These are phyloP conservation scores for Drosophila kurseongensis DNA, from an alignment of 1,140 invertebrate genomes.

Conservation along the genomic window DNA sequence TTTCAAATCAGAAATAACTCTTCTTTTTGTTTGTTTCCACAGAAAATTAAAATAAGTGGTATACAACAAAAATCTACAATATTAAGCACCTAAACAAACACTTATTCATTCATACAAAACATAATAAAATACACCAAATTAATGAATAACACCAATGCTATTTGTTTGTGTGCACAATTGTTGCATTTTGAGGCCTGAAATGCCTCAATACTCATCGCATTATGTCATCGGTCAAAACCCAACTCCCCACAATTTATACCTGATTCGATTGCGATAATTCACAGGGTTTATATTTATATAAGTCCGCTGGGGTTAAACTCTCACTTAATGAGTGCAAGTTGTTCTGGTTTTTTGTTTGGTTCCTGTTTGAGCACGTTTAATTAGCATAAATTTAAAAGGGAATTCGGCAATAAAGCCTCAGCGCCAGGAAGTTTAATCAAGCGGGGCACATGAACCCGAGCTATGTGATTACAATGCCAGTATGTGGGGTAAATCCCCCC, in stretches of 20 bases:
- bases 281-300: conserved; percentile 32
- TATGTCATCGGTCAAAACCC: conserved; percentile 34
- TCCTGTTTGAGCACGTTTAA: conserved; percentile 52
- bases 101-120: no score
- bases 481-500: background rate
- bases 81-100: no score
- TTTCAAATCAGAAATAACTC: no score
- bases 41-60: no score
- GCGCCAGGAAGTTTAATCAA: conserved; percentile 45
- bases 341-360: conserved; percentile 38
- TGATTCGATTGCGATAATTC: conserved; percentile 24
- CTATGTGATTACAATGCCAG: conserved; percentile 23
- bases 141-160: no score
- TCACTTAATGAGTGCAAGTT: conserved; percentile 36
- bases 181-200: background rate
- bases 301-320: conserved; percentile 41
- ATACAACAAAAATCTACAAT: no score
- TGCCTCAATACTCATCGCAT: conserved; percentile 16
- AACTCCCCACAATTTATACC: conserved; percentile 5
- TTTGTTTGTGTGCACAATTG: background rate
- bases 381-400: conserved; percentile 52
- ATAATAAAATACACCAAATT: no score
- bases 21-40: no score
- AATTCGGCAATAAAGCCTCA: conserved; percentile 24
- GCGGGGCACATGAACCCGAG: conserved; percentile 29